Evolutionary conservation across 2,888 invertebrate species (phyloP), one percentile per base, ranked within the genome.

Genomic region (Dicycla oo): DNA sequence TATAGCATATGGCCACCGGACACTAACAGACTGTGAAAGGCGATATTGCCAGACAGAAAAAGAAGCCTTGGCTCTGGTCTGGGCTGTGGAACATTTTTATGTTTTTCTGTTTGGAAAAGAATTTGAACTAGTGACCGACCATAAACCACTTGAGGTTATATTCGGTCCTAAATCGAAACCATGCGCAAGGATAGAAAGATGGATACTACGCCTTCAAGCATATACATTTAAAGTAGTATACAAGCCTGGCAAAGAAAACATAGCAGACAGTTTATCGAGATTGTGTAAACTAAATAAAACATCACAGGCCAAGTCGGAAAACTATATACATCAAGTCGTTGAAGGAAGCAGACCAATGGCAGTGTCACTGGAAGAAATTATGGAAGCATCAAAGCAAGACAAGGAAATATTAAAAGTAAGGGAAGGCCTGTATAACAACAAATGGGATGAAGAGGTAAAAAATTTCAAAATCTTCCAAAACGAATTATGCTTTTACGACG

Each of bases 101-200:
- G 30, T 30, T 30, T 30, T 30, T 30, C 30, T 30, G 30, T 30
- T 3, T 30, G 30, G 30, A 3, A 30, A 30, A 4, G 30, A 30
- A 30, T 30, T 30, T 4, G 30, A 30, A 30, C 4, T 30, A 4
- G 4, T 30, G 69, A 67, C 43, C 5, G 43, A 47, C 47, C 54
- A 54, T 54, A 54, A 54, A 5, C 54, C 54, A 30, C 54, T 54
- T 18, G 54, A 54, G 18, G 54, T 54, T 1, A 54, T 54, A 54
- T 54, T n/a, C 3, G 57, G 57, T 0, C 34, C n/a, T 1, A 34
- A 13, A 1, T 57, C 57, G n/a, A 57, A 57, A 57, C 3, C 38
- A 13, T 54, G 54, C 18, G 54, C 54, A 0, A 26, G 54, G 2
- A 54, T 30, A 18, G 30, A 54, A 30, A 3, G 54, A 6, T 54